Evolutionary conservation across 2,888 invertebrate species (phyloP).

Genomic region (Dromius quadrimaculatus): DNA sequence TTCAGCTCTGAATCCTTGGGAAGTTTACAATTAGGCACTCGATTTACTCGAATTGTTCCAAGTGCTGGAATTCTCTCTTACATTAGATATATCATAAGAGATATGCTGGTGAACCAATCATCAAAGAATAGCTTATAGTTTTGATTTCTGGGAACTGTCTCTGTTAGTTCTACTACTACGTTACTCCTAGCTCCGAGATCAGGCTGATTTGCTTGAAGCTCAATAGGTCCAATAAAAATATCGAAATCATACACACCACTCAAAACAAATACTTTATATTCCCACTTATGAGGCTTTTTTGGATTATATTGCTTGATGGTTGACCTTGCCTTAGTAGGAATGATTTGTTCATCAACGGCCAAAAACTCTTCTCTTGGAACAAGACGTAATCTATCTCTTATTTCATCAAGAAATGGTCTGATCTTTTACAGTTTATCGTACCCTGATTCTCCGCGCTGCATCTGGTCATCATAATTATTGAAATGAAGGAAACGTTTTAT

Average conservation of each 20-base stretch:
- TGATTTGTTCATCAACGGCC: slow-evolving; percentile 61
- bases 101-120: slow-evolving; percentile 59
- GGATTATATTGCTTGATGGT: slow-evolving; percentile 61
- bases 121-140: slow-evolving; percentile 60
- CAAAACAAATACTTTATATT: slow-evolving; percentile 61
- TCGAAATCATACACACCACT: slow-evolving; percentile 63
- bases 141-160: slow-evolving; percentile 57
- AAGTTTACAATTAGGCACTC: slow-evolving; percentile 40
- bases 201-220: slow-evolving; percentile 56
- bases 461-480: slow-evolving; percentile 45
- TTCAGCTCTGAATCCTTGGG: slow-evolving; percentile 30
- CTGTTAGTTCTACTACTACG: slow-evolving; percentile 57
- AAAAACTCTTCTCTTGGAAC: slow-evolving; percentile 60
- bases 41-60: slow-evolving; percentile 55
- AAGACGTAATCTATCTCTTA: slow-evolving; percentile 51
- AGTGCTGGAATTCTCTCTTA: slow-evolving; percentile 54
- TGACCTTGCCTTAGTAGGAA: slow-evolving; percentile 59
- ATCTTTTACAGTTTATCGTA: slow-evolving; percentile 60
- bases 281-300: slow-evolving; percentile 61
- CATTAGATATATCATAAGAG: slow-evolving; percentile 53
- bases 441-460: slow-evolving; percentile 50
- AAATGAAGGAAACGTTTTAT: slow-evolving; percentile 52
- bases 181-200: slow-evolving; percentile 59
- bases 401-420: slow-evolving; percentile 54
- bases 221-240: slow-evolving; percentile 58